Conservation (phyloP, 2,113 vertebrate species). For the Delphinapterus leucas region DNA sequence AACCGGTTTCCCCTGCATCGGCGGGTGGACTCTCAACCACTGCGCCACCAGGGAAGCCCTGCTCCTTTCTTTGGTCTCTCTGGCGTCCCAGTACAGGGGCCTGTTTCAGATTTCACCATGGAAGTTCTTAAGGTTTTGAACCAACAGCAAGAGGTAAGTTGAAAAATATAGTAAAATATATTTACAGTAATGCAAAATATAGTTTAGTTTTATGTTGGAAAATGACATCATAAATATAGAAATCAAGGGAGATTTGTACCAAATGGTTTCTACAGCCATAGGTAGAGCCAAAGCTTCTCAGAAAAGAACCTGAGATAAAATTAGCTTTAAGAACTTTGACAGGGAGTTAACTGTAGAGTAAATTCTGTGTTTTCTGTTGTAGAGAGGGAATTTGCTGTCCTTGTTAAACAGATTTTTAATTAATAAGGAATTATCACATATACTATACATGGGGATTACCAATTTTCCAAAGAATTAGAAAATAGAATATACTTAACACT, state of each 20-base stretch:
- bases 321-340: conserved; percentile 46
- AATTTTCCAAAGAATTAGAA: conserved; percentile 54
- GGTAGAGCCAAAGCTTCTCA: not conserved
- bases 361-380: conserved; percentile 23
- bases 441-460: not conserved
- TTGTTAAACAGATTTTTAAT: conserved; percentile 58
- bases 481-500: conserved; percentile 35
- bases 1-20: no score
- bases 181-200: not conserved
- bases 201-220: not conserved
- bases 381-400: not conserved
- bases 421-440: conserved; percentile 52
- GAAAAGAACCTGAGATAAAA: not conserved
- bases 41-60: no score
- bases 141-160: not conserved
- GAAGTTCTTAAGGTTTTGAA: not conserved
- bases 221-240: not conserved
- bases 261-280: not conserved
- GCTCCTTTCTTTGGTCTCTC: not conserved
- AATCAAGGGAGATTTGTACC: not conserved
- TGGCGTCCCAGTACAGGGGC: not conserved
- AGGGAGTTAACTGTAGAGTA: conserved; percentile 39
- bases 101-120: not conserved
- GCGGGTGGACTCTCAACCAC: no score
- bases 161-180: not conserved